Evolutionary conservation across 1,140 invertebrate species (phyloP).

Genomic region (Laupala kohalensis): DNA sequence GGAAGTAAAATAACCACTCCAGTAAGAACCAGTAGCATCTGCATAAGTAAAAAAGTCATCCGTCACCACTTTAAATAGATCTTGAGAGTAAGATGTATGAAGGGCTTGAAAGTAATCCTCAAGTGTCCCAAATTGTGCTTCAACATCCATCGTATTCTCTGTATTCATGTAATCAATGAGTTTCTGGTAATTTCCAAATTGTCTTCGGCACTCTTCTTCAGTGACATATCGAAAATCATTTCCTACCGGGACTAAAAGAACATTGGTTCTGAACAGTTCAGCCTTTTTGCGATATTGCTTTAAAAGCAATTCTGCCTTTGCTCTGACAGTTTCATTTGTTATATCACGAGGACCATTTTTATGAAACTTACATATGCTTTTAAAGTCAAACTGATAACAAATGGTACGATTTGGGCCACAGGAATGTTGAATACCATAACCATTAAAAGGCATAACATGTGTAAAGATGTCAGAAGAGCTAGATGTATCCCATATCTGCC

Average conservation of each 20-base stretch:
- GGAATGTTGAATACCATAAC: slow-evolving; percentile 94
- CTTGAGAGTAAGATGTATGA: no score
- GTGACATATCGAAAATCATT: slow-evolving; percentile 95
- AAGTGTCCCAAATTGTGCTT: no score
- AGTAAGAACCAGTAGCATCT: no score
- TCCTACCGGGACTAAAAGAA: slow-evolving; percentile 79
- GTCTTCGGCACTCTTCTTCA: slow-evolving; percentile 81
- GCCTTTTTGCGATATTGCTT: slow-evolving; percentile 97
- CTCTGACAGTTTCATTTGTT: slow-evolving; percentile 63
- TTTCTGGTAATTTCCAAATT: slow-evolving; percentile 84
- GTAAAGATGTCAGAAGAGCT: slow-evolving; percentile 17
- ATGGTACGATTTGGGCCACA: slow-evolving; percentile 95
- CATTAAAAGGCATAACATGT: slow-evolving; percentile 94
- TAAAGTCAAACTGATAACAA: slow-evolving; percentile 98
- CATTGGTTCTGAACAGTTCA: slow-evolving; percentile 79
- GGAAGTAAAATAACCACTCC: no score
- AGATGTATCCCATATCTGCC: slow-evolving; percentile 91
- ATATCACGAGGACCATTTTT: slow-evolving; percentile 80
- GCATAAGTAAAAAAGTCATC: no score
- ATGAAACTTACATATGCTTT: slow-evolving; percentile 66
- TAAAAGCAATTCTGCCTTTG: slow-evolving; percentile 64
- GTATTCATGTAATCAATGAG: slow-evolving; percentile 90
- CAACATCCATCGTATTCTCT: slow-evolving; percentile 64
- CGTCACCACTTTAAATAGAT: no score
- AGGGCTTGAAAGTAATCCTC: no score